Evolutionary conservation across 2,888 invertebrate species (phyloP).

Genomic region (Apeira syringaria): DNA sequence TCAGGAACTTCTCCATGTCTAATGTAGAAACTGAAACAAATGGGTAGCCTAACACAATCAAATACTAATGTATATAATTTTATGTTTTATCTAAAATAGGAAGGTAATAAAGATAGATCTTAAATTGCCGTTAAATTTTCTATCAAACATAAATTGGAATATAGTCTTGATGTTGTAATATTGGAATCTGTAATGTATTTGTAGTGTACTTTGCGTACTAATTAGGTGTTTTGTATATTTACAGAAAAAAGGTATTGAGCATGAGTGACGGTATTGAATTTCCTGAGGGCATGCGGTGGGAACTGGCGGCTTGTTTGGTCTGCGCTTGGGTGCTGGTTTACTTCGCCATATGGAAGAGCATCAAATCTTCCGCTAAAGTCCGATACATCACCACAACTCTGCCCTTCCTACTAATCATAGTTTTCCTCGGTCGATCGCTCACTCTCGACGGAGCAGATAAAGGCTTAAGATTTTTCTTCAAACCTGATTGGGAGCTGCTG

Average conservation of each 20-base stretch:
- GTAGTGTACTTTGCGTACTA: background rate
- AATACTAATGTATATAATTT: too few relatives aligned
- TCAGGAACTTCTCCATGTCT: constrained; percentile 7
- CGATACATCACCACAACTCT: constrained; percentile 97
- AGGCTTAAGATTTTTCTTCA: constrained; percentile 94
- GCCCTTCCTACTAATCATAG: constrained; percentile 94
- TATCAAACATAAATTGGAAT: background rate
- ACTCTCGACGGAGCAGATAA: constrained; percentile 94
- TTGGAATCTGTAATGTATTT: too few relatives aligned
- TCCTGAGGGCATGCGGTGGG: constrained; percentile 93
- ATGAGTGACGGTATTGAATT: constrained; percentile 93
- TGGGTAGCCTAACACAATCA: too few relatives aligned
- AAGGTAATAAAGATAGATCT: too few relatives aligned
- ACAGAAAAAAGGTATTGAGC: constrained; percentile 93
- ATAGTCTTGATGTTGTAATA: background rate
- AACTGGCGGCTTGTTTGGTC: constrained; percentile 93
- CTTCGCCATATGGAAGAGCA: constrained; percentile 98
- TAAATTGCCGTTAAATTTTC: too few relatives aligned
- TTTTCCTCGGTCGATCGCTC: constrained; percentile 93
- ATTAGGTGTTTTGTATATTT: constrained; percentile 46
- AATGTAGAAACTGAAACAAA: too few relatives aligned
- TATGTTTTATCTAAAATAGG: too few relatives aligned
- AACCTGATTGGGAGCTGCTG: constrained; percentile 92
- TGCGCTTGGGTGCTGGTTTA: constrained; percentile 97
- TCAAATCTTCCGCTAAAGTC: constrained; percentile 95